Percentiles rank a stretch among this genome's conserved stretches.
Evolutionary conservation across 2,888 invertebrate genomes (phyloP).

Genomic region (Syrphus vitripennis): DNA sequence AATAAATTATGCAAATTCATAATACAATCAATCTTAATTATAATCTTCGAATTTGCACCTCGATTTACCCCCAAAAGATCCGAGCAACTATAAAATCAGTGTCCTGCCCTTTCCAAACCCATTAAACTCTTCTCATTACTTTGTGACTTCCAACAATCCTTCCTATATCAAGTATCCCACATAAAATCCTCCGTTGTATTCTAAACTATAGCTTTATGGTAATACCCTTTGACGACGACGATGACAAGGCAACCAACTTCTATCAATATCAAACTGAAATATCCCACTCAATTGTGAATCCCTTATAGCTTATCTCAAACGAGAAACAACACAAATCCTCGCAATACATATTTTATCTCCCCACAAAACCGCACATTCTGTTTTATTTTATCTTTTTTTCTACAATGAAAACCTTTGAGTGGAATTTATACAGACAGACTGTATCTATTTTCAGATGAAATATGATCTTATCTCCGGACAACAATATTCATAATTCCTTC

Average conservation of each 20-base stretch:
- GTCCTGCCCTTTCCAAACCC: background rate
- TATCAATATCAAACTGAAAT: background rate
- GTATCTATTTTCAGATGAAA: background rate
- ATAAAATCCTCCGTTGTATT: slow-evolving; percentile 3
- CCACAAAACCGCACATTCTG: background rate
- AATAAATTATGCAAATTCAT: too few species aligned
- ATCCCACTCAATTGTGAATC: slow-evolving; percentile 25
- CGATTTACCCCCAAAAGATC: background rate
- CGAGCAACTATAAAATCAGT: background rate
- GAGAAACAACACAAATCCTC: slow-evolving; percentile 34
- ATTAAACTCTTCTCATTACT: background rate
- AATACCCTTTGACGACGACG: slow-evolving; percentile 3
- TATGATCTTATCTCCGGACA: slow-evolving; percentile 28
- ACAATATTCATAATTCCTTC: slow-evolving; percentile 45
- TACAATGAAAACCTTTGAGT: background rate
- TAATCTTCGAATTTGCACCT: background rate
- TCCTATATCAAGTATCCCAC: background rate
- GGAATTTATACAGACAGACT: background rate
- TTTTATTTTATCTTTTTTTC: slow-evolving; percentile 7
- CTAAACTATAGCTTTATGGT: slow-evolving; percentile 1
- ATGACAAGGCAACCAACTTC: too few species aligned
- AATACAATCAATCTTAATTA: too few species aligned
- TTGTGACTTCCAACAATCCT: background rate
- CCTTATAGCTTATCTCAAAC: slow-evolving; percentile 14
- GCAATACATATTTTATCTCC: slow-evolving; percentile 2